Conservation (phyloP, 2,888 invertebrate species). For the Aleiodes alternator region DNA sequence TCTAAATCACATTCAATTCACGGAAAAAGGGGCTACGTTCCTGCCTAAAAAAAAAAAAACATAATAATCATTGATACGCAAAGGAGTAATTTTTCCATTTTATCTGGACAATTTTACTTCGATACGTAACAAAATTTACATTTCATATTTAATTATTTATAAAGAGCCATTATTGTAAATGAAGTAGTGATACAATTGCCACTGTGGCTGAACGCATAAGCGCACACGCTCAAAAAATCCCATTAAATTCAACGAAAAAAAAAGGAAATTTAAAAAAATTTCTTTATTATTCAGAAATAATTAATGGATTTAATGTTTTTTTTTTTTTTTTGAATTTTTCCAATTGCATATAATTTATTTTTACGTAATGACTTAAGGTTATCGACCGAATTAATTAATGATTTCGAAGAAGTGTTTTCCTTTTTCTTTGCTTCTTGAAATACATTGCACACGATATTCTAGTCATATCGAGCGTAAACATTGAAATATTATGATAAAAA, state of each 20-base stretch:
- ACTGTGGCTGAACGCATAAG: conserved; percentile 15
- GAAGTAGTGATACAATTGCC: conserved; percentile 8
- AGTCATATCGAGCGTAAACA: conserved; percentile 54
- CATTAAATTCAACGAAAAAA: background rate
- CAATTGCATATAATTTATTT: too few species aligned
- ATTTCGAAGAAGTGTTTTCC: too few species aligned
- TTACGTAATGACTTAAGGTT: too few species aligned
- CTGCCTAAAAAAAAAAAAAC: conserved; percentile 12
- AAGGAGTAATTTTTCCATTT: conserved; percentile 3
- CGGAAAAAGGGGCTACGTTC: conserved; percentile 1
- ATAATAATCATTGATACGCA: conserved; percentile 9
- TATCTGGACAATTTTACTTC: background rate
- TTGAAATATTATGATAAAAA: conserved; percentile 46
- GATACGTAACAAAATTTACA: conserved; percentile 31
- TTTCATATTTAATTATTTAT: conserved; percentile 24
- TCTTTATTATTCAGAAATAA: background rate
- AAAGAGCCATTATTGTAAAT: conserved; percentile 3
- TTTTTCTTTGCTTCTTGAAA: too few species aligned
- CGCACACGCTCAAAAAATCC: conserved; percentile 31
- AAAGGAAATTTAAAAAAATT: background rate
- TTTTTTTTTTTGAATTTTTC: background rate
- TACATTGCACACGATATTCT: conserved; percentile 58
- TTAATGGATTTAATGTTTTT: background rate
- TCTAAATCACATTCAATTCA: too few species aligned
- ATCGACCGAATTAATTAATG: too few species aligned